phyloP scores from a whole-genome alignment of 1,140 invertebrate species.

The Helicoverpa armigera region DNA sequence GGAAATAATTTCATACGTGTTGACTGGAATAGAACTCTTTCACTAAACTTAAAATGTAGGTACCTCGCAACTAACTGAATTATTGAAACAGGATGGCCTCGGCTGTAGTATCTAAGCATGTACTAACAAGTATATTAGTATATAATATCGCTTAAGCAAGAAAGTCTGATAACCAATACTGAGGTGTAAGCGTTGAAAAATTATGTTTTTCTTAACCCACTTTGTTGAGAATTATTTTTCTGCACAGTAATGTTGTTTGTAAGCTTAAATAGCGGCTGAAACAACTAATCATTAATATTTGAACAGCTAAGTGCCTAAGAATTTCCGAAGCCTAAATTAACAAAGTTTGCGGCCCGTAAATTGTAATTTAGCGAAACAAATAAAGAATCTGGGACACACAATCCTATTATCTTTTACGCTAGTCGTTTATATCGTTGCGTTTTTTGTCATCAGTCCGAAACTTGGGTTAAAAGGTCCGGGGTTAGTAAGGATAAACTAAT shows the following conservation, averaged over 20 bases:
- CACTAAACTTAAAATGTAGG: no score
- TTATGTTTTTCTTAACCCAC: no score
- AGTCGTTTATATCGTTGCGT: constrained; percentile 13
- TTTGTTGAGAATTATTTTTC: background rate
- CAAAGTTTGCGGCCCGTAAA: background rate
- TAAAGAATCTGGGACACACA: constrained; percentile 2
- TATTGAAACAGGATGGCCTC: no score
- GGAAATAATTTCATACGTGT: no score
- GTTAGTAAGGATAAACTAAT: constrained; percentile 35
- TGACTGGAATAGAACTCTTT: no score
- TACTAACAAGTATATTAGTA: no score
- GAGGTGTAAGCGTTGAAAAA: no score
- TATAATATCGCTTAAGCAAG: no score
- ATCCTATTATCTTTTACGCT: background rate
- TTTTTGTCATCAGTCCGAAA: constrained; percentile 27
- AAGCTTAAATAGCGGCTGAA: background rate
- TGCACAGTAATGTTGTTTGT: background rate
- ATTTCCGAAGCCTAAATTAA: background rate
- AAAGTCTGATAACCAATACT: no score
- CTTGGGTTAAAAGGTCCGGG: constrained; percentile 24
- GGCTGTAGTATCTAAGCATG: no score
- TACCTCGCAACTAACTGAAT: no score
- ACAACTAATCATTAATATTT: background rate
- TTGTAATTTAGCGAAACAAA: background rate
- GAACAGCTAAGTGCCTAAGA: background rate